Base-by-base conservation (phyloP, 2,888 invertebrate species). In the Augochlorella aurata region DNA sequence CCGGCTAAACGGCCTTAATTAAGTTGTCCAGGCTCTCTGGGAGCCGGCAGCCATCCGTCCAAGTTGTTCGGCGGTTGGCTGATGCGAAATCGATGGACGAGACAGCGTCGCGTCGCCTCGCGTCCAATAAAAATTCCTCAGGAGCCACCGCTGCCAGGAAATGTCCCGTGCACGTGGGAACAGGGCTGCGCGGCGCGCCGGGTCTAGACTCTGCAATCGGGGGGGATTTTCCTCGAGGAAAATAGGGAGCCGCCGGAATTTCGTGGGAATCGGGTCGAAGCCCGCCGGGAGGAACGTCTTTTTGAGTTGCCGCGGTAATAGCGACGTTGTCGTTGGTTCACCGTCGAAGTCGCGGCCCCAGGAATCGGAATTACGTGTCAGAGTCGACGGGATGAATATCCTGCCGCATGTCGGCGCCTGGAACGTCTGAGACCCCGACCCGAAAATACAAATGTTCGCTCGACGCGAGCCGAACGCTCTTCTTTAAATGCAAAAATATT, bases 101-200 rank as follows among this genome's bases (percentile, higher is more conserved):
- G 38, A 38, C 63, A n/a, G 61, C 10, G 44, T 38, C 18, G 38
- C 63, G 63, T n/a, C 18, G 63, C 44, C 38, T 29, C 29, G 63
- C 71, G 7, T 71, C 74, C 83, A 78, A 82, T 83, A 78, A 82
- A 83, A 83, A 83, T 83, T 83, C 82, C 82, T 50, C 49, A 54
- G n/a, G 50, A 78, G 83, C 74, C 74, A 44, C 52, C 65, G 52
- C 77, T 21, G 74, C 70, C 77, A 70, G 74, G 74, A 82, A 82
- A 77, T 70, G 77, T 77, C 82, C 61, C 14, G 70, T 45, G 49
- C 81, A 38, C 38, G 63, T 18, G 70, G 38, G 38, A n/a, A 44
- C 45, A 67, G 49, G 44, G 29, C 16, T 54, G 24, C 29, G 29
- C 29, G 29, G 29, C 29, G 29, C 29, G 29, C 5, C 38, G 38